phyloP scores from a whole-genome alignment of 2,888 invertebrate genomes.

The Terebella lapidaria region DNA sequence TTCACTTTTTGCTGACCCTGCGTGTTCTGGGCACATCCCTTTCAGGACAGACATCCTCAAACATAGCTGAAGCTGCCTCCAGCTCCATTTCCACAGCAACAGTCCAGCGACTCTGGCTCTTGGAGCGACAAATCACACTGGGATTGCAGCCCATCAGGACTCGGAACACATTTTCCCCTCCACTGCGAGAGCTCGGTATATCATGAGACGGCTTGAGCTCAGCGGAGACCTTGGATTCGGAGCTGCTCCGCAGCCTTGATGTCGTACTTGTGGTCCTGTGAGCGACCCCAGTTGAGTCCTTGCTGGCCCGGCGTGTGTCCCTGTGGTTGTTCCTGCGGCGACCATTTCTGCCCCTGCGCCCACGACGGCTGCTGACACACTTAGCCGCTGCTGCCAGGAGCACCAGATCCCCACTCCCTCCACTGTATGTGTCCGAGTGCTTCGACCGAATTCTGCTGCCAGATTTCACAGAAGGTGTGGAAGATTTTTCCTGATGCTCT shows the following conservation, averaged over 20 bases:
- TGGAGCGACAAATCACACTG: background rate
- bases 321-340: background rate
- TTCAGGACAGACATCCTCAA: background rate
- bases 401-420: background rate
- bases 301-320: background rate
- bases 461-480: no score
- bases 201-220: background rate
- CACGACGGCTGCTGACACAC: conserved; percentile 3
- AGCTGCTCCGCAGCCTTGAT: background rate
- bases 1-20: no score
- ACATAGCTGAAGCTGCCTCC: background rate
- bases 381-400: background rate
- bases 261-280: background rate
- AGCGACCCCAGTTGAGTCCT: background rate
- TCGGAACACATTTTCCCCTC: background rate
- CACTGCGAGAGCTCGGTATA: background rate
- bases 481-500: no score
- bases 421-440: background rate
- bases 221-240: background rate
- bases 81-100: conserved; percentile 12
- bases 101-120: conserved; percentile 16
- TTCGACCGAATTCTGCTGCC: background rate
- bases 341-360: background rate
- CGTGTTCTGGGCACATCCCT: no score
- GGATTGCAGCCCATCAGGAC: background rate